These are phyloP conservation scores for Drosophila miranda DNA, from an alignment of 1,140 invertebrate genomes.

Conservation along the genomic window DNA sequence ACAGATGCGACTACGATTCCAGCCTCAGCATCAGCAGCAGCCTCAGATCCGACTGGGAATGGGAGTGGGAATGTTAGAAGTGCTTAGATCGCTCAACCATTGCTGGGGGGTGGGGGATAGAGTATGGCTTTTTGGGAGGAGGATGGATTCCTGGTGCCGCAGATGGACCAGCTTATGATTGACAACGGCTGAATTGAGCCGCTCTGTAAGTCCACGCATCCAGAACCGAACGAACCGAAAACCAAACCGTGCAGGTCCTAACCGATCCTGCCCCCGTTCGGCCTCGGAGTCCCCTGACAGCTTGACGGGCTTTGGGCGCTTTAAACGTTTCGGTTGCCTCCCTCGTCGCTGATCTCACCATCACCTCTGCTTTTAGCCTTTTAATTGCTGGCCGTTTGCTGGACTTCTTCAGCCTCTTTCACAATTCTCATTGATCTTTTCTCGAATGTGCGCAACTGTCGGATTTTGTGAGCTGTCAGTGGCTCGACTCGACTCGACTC, in stretches of 20 bases:
- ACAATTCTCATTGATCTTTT: slow-evolving; percentile 81
- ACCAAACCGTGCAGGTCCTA: slow-evolving; percentile 25
- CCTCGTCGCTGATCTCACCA: slow-evolving; percentile 18
- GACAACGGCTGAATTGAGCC: slow-evolving; percentile 71
- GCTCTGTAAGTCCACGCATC: slow-evolving; percentile 31
- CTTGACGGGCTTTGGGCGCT: slow-evolving; percentile 77
- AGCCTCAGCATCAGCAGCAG: neutral
- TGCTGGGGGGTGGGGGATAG: neutral
- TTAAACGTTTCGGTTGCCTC: slow-evolving; percentile 68
- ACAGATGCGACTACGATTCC: slow-evolving; percentile 67
- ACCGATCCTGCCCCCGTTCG: slow-evolving; percentile 6
- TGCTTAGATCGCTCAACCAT: slow-evolving; percentile 43
- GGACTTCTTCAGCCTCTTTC: slow-evolving; percentile 77
- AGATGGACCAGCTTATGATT: slow-evolving; percentile 59
- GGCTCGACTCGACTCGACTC: slow-evolving; percentile 11
- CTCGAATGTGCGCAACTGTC: slow-evolving; percentile 79
- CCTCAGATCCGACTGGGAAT: too few relatives aligned
- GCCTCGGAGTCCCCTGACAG: slow-evolving; percentile 40
- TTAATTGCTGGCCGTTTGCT: slow-evolving; percentile 75
- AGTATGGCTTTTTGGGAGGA: neutral
- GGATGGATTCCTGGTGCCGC: neutral
- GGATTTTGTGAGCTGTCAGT: slow-evolving; percentile 75
- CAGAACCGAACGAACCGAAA: neutral
- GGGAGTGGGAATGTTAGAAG: slow-evolving; percentile 54
- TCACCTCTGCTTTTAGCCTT: slow-evolving; percentile 43